Conservation (phyloP, 2,888 invertebrate species). For the Spilosoma lubricipeda region DNA sequence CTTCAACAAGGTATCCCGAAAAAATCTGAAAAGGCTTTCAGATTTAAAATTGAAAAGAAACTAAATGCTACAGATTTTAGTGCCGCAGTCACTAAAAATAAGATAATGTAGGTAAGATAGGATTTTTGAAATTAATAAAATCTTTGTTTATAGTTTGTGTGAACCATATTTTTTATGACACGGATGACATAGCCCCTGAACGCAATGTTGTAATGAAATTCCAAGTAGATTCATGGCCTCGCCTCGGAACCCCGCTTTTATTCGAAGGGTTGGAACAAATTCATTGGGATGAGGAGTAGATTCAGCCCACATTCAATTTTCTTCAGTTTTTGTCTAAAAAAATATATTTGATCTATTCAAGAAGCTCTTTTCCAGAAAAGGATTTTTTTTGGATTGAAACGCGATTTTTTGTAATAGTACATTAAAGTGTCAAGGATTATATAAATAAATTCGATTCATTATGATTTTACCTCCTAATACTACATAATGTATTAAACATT, state of each 20-base stretch:
- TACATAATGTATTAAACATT: too few relatives aligned
- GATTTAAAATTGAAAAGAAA: neutral
- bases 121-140: neutral
- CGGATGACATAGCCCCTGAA: slow-evolving; percentile 54
- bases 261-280: slow-evolving; percentile 48
- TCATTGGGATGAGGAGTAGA: neutral
- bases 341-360: neutral
- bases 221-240: slow-evolving; percentile 69
- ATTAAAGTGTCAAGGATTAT: neutral
- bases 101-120: neutral
- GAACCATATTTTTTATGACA: slow-evolving; percentile 48
- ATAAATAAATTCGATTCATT: neutral
- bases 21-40: neutral
- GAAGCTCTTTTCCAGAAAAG: neutral
- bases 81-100: neutral
- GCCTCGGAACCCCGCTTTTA: slow-evolving; percentile 37
- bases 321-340: neutral
- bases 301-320: neutral
- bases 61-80: neutral
- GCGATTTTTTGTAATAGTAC: neutral
- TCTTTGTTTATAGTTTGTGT: slow-evolving; percentile 15
- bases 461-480: too few relatives aligned
- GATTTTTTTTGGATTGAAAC: neutral
- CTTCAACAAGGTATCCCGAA: neutral
- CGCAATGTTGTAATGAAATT: slow-evolving; percentile 74